Percentiles rank a stretch among this genome's conserved stretches.
Conservation (phyloP, 2,888 invertebrate genomes). For the Nudaria mundana region DNA sequence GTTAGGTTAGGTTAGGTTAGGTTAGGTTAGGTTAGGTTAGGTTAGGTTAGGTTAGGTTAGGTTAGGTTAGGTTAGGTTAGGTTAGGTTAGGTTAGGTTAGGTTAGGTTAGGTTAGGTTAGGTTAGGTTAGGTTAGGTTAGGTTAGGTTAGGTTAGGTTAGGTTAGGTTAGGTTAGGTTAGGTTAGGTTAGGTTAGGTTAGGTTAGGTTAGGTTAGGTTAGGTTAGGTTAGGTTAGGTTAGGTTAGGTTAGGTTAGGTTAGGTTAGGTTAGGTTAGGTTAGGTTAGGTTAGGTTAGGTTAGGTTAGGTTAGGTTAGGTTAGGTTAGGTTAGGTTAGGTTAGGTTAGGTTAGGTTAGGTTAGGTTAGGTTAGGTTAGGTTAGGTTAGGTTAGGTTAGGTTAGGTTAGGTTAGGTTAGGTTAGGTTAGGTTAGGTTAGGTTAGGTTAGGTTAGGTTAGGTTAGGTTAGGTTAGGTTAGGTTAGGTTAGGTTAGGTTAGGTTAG, state of each 20-base stretch:
- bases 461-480: conserved; percentile 3
- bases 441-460: conserved; percentile 7
- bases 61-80: conserved; percentile 7
- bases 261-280: conserved; percentile 13
- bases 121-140: conserved; percentile 1
- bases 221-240: conserved; percentile 14
- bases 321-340: conserved; percentile 16
- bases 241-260: conserved; percentile 15
- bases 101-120: conserved; percentile 11
- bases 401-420: conserved; percentile 8
- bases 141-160: conserved; percentile 5
- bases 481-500: conserved; percentile 15
- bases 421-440: conserved; percentile 3
- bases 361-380: conserved; percentile 15
- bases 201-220: conserved; percentile 15
- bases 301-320: conserved; percentile 10
- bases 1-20: conserved; percentile 18
- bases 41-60: conserved; percentile 6
- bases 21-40: conserved; percentile 16
- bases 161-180: conserved; percentile 9
- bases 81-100: conserved; percentile 9
- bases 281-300: conserved; percentile 11
- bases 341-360: conserved; percentile 15
- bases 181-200: conserved; percentile 19
- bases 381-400: conserved; percentile 10